phyloP scores from a whole-genome alignment of 2,113 vertebrate species.

The Engystomops pustulosus region DNA sequence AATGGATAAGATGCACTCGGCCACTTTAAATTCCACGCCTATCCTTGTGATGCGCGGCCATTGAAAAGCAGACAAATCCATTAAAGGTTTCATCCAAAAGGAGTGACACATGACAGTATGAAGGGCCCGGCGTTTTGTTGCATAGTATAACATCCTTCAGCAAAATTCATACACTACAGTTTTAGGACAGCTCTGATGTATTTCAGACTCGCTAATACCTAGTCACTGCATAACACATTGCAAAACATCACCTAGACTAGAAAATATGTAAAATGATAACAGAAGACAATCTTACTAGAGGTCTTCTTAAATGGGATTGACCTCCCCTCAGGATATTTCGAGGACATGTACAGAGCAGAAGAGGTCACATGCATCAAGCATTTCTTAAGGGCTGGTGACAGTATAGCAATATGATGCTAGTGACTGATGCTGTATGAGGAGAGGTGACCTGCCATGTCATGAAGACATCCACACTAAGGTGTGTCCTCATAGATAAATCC shows the following conservation, averaged over 20 bases:
- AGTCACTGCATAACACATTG: neutral
- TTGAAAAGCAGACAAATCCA: no score
- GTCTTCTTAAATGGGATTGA: slow-evolving; percentile 3
- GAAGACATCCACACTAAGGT: slow-evolving; percentile 36
- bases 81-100: neutral
- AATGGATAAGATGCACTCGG: neutral
- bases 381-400: neutral
- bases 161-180: neutral
- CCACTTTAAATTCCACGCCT: slow-evolving; percentile 1
- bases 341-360: neutral
- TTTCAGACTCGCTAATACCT: no score
- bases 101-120: neutral
- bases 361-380: slow-evolving; percentile 1
- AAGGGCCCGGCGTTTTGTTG: no score
- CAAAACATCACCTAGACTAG: neutral
- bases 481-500: slow-evolving; percentile 41
- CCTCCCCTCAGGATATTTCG: slow-evolving; percentile 33
- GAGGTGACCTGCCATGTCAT: neutral
- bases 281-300: neutral
- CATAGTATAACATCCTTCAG: neutral
- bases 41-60: neutral
- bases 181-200: no score
- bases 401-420: neutral
- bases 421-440: neutral
- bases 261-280: neutral